phyloP scores from a whole-genome alignment of 2,797 vertebrate genomes.

The Micropoecilia bifurca region DNA sequence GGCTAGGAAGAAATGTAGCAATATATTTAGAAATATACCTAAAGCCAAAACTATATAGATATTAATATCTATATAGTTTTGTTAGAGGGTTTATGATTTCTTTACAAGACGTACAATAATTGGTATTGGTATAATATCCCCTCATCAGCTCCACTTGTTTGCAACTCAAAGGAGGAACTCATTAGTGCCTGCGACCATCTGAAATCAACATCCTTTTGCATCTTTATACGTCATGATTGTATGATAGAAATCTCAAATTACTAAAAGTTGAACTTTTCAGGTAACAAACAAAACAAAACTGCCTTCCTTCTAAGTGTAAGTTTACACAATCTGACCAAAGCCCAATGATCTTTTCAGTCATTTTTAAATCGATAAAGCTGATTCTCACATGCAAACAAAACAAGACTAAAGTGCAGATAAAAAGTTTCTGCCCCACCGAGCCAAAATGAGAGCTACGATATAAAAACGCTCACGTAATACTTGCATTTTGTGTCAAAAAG shows the following conservation, averaged over 20 bases:
- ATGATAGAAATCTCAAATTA: not conserved
- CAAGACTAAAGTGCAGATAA: not conserved
- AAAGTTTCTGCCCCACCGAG: not conserved
- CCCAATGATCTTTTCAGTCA: not conserved
- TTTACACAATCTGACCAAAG: not conserved
- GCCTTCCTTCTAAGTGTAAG: not conserved
- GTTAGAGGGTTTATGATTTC: not conserved
- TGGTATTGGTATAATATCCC: not conserved
- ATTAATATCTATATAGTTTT: not conserved
- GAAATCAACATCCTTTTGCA: not conserved
- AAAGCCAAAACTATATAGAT: conserved; percentile 1
- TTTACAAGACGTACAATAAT: not conserved
- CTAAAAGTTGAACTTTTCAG: not conserved
- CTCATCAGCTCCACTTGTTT: not conserved
- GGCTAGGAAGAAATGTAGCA: not conserved
- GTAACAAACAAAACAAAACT: not conserved
- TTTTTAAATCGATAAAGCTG: not conserved
- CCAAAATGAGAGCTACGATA: not conserved
- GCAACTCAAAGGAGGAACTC: not conserved
- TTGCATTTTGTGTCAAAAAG: not conserved
- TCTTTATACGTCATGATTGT: not conserved
- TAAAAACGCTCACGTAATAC: not conserved
- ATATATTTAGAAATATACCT: not conserved
- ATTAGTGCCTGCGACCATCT: not conserved
- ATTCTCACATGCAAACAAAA: not conserved